These are phyloP conservation scores for Neolamprologus tretocephalus DNA, from an alignment of 2,113 vertebrate species.

Conservation along the genomic window DNA sequence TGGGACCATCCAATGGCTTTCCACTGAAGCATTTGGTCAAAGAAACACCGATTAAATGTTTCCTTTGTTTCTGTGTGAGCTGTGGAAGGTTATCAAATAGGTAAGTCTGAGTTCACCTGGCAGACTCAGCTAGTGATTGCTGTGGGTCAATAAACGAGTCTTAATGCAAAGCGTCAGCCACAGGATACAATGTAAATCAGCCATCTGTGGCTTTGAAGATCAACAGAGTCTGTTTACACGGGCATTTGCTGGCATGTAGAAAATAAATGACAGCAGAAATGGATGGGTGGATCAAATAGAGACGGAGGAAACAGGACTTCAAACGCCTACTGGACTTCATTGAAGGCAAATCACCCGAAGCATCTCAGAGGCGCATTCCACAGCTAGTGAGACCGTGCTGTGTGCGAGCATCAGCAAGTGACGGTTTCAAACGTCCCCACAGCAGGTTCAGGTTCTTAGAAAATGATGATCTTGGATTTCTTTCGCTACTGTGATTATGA, in stretches of 20 bases:
- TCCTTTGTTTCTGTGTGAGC: neutral
- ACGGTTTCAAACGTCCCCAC: neutral
- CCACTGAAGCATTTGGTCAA: neutral
- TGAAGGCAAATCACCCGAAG: neutral
- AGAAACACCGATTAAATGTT: neutral
- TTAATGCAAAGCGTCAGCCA: neutral
- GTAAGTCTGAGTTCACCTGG: neutral
- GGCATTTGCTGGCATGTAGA: neutral
- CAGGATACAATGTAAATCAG: neutral
- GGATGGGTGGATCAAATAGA: conserved; percentile 14
- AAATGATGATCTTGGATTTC: neutral
- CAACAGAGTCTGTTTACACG: neutral
- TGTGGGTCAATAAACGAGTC: neutral
- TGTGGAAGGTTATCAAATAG: neutral
- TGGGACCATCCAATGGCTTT: neutral
- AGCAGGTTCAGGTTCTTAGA: neutral
- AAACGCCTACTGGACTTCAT: neutral
- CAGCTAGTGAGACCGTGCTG: neutral
- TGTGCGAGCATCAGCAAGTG: neutral
- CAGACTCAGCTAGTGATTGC: neutral
- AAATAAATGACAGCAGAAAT: neutral
- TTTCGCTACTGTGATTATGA: neutral
- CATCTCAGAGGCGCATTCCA: neutral
- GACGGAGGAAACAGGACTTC: neutral
- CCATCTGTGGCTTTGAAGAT: neutral